Conservation (phyloP, 1,140 invertebrate genomes). For the Bombus pyrosoma region DNA sequence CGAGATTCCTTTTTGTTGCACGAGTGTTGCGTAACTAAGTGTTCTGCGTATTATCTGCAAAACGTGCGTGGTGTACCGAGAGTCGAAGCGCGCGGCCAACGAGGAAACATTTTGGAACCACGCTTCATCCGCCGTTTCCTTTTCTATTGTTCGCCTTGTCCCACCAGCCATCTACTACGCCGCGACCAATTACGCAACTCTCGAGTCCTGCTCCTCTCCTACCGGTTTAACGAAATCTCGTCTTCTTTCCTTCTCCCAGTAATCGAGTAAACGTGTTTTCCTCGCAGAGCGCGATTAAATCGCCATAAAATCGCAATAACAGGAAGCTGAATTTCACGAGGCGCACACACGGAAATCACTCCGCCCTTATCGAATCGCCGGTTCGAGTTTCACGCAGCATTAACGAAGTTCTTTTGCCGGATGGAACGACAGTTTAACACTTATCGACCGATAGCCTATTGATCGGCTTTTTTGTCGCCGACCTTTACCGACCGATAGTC, state of each 20-base stretch:
- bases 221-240: background rate
- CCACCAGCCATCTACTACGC: background rate
- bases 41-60: conserved; percentile 7
- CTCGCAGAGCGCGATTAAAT: too few relatives aligned
- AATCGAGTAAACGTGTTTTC: background rate
- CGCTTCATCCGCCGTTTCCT: conserved; percentile 7
- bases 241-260: background rate
- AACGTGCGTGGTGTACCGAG: background rate
- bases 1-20: background rate
- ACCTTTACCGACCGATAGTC: too few relatives aligned
- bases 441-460: too few relatives aligned
- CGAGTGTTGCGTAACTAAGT: background rate
- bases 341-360: too few relatives aligned
- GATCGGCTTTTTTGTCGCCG: too few relatives aligned
- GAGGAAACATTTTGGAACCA: conserved; percentile 14
- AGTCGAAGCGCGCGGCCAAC: background rate
- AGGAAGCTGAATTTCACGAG: too few relatives aligned
- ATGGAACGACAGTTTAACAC: too few relatives aligned
- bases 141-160: conserved; percentile 17
- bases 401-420: too few relatives aligned
- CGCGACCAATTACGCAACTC: conserved; percentile 3
- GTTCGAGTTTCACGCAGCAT: too few relatives aligned
- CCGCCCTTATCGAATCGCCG: too few relatives aligned
- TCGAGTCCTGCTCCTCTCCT: background rate
- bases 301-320: too few relatives aligned